Conservation (phyloP, 35 echinoderm and acorn worm genomes). For the Acanthaster planci region DNA sequence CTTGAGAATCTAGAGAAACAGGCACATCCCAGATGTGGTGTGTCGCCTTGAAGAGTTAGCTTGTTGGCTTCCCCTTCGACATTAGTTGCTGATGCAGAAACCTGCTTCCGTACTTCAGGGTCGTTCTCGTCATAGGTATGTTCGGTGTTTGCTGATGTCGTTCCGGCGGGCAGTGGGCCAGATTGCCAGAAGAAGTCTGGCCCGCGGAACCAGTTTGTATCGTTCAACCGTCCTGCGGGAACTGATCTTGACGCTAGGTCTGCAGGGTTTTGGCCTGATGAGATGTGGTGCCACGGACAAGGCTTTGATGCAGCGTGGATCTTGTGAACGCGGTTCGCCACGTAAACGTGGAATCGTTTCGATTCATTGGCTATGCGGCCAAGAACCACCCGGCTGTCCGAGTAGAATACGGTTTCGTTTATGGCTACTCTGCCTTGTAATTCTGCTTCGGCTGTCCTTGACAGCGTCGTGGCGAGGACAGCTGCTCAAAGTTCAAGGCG, state of each 20-base stretch:
- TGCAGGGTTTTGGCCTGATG: constrained; percentile 41
- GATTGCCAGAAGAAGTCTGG: constrained; percentile 50
- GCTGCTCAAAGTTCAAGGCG: constrained; percentile 69
- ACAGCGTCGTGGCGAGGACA: constrained; percentile 44
- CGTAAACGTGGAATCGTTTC: constrained; percentile 48
- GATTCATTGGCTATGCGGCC: constrained; percentile 54
- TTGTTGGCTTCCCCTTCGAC: background rate
- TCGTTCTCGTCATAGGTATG: constrained; percentile 34
- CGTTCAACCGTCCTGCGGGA: background rate
- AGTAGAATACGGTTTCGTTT: constrained; percentile 13
- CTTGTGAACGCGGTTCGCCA: constrained; percentile 47
- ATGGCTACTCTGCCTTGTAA: background rate
- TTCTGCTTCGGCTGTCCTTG: constrained; percentile 6
- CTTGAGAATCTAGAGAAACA: no score
- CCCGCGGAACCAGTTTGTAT: constrained; percentile 38
- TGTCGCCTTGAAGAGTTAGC: background rate
- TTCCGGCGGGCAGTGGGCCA: background rate
- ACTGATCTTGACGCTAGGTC: constrained; percentile 21
- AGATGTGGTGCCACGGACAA: constrained; percentile 34
- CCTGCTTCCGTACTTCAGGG: constrained; percentile 37
- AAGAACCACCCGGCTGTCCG: constrained; percentile 50
- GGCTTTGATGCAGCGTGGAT: constrained; percentile 29
- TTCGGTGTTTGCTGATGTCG: no score
- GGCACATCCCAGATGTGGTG: no score
- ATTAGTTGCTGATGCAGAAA: background rate